Evolutionary conservation across 2,888 invertebrate genomes (phyloP).

Genomic region (Temnothorax rugatulus): DNA sequence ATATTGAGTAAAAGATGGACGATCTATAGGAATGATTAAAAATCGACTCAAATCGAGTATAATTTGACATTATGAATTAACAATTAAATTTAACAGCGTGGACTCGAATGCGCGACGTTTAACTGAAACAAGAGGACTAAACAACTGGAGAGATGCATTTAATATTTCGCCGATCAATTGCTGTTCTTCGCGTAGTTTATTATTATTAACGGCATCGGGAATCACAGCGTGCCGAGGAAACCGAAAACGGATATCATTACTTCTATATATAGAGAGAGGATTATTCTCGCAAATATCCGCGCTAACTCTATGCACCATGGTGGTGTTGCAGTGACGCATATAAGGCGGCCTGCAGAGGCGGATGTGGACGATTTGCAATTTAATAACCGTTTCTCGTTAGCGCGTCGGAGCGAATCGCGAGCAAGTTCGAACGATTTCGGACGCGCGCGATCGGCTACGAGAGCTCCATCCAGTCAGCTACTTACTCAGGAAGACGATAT

Average conservation of each 20-base stretch:
- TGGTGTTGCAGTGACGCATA: slow-evolving; percentile 66
- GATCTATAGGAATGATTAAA: no score
- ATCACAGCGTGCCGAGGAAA: not conserved
- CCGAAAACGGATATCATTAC: not conserved
- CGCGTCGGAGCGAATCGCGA: slow-evolving; percentile 18
- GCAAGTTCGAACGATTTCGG: not conserved
- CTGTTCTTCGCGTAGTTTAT: not conserved
- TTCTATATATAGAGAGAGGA: not conserved
- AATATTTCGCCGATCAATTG: not conserved
- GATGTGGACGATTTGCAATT: slow-evolving; percentile 65
- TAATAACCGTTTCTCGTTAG: slow-evolving; percentile 50
- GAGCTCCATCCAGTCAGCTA: slow-evolving; percentile 50
- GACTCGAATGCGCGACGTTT: no score
- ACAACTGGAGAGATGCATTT: not conserved
- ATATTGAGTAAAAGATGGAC: no score
- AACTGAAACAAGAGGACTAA: not conserved
- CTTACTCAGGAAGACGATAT: slow-evolving; percentile 66
- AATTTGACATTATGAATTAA: no score
- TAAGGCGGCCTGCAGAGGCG: slow-evolving; percentile 64
- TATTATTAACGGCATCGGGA: not conserved
- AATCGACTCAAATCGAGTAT: no score
- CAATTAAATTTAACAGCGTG: no score
- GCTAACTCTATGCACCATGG: slow-evolving; percentile 75
- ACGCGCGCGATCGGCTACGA: slow-evolving; percentile 65
- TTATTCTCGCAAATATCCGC: slow-evolving; percentile 67